A percentile compares a stretch with the other conserved stretches of the same genome.
Evolutionary conservation across 1,140 invertebrate species (phyloP).

Genomic region (Drosophila auraria): DNA sequence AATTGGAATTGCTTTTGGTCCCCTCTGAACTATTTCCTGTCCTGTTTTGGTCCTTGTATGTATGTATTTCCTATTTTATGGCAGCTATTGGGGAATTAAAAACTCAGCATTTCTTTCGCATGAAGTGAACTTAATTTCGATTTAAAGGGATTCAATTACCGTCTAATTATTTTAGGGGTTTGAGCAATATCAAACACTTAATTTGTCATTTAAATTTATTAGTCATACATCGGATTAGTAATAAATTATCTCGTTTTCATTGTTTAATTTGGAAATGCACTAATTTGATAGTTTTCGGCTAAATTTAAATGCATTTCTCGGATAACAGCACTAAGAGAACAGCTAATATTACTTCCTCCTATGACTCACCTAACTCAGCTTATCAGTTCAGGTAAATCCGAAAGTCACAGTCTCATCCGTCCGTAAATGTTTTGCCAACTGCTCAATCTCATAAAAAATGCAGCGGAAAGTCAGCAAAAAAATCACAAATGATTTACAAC

Average conservation of each 20-base stretch:
- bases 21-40: conserved; percentile 8
- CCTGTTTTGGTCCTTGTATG: not conserved
- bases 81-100: conserved; percentile 34
- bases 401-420: conserved; percentile 23
- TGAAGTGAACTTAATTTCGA: conserved; percentile 23
- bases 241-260: no score
- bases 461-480: conserved; percentile 15
- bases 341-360: not conserved
- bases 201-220: not conserved
- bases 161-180: not conserved
- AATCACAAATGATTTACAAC: conserved; percentile 66
- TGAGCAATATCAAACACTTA: not conserved
- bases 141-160: conserved; percentile 9
- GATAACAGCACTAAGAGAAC: not conserved
- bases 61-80: conserved; percentile 53
- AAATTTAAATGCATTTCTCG: not conserved
- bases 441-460: conserved; percentile 52
- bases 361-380: conserved; percentile 16
- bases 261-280: no score
- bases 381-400: conserved; percentile 26
- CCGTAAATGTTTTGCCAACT: conserved; percentile 56
- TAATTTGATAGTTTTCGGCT: no score
- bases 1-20: conserved; percentile 55
- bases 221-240: not conserved
- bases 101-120: not conserved